Evolutionary conservation across 2,797 vertebrate genomes (phyloP).

Genomic region (Tarsius wallacei): DNA sequence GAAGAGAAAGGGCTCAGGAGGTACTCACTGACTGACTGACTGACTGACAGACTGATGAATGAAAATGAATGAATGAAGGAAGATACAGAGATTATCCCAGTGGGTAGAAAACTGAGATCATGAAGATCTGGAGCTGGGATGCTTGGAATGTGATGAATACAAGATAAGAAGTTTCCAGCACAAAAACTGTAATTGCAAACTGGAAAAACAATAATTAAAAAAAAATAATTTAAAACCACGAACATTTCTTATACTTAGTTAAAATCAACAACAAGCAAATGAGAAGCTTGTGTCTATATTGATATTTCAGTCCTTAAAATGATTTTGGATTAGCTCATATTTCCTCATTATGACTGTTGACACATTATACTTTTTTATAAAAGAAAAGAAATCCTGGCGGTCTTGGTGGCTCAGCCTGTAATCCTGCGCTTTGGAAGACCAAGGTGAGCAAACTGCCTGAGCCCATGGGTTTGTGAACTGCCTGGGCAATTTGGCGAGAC

Average conservation of each 20-base stretch:
- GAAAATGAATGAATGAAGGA: background rate
- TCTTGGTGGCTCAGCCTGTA: no score
- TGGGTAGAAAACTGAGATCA: background rate
- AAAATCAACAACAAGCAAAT: conserved; percentile 48
- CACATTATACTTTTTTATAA: background rate
- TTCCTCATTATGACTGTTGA: conserved; percentile 25
- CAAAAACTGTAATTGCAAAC: conserved; percentile 49
- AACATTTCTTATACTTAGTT: conserved; percentile 35
- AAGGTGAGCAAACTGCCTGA: no score
- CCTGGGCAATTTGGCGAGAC: no score
- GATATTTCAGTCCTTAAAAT: conserved; percentile 1
- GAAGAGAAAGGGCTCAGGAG: background rate
- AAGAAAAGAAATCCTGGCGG: no score
- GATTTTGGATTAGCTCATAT: conserved; percentile 61
- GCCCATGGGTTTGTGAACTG: no score
- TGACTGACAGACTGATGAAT: background rate
- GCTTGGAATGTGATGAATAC: background rate
- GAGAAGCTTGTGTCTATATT: conserved; percentile 18
- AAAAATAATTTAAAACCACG: conserved; percentile 49
- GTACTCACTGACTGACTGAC: background rate
- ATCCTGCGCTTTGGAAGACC: no score
- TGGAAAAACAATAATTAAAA: conserved; percentile 41
- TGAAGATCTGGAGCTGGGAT: background rate
- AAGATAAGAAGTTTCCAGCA: background rate
- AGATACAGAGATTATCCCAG: background rate